Evolutionary conservation across 2,797 vertebrate genomes (phyloP).

Genomic region (Crax fasciolata): DNA sequence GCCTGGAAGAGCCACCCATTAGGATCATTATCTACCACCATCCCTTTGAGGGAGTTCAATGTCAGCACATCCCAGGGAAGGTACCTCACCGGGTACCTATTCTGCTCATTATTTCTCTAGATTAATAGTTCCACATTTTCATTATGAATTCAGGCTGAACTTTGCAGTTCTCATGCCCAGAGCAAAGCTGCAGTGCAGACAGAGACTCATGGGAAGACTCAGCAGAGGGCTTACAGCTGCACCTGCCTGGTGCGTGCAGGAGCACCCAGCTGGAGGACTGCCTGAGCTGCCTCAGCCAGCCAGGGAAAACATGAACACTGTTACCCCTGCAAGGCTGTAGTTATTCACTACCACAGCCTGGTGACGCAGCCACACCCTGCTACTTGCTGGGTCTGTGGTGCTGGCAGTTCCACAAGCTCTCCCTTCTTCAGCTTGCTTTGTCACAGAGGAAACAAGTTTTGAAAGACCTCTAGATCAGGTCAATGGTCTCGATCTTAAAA

Average conservation of each 20-base stretch:
- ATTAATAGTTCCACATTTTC: background rate
- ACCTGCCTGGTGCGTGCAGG: accelerated
- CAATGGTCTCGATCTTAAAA: background rate
- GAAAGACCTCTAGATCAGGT: background rate
- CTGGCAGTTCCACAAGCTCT: background rate
- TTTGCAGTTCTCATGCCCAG: background rate
- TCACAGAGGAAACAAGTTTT: background rate
- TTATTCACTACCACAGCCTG: background rate
- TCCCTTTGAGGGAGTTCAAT: background rate
- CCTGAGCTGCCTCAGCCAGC: background rate
- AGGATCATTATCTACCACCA: background rate
- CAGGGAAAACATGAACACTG: background rate
- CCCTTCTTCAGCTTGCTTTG: background rate
- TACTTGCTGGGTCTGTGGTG: background rate
- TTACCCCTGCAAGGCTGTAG: background rate
- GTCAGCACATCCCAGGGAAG: background rate
- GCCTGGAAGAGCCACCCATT: background rate
- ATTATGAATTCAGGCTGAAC: background rate
- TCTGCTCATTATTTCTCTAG: background rate
- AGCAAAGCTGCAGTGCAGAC: background rate
- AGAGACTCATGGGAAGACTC: accelerated
- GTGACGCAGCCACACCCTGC: background rate
- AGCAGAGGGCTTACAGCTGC: background rate
- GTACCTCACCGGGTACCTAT: background rate
- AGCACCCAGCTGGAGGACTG: background rate